Conservation (phyloP, 2,888 invertebrate species). For the Drosophila mimica region DNA sequence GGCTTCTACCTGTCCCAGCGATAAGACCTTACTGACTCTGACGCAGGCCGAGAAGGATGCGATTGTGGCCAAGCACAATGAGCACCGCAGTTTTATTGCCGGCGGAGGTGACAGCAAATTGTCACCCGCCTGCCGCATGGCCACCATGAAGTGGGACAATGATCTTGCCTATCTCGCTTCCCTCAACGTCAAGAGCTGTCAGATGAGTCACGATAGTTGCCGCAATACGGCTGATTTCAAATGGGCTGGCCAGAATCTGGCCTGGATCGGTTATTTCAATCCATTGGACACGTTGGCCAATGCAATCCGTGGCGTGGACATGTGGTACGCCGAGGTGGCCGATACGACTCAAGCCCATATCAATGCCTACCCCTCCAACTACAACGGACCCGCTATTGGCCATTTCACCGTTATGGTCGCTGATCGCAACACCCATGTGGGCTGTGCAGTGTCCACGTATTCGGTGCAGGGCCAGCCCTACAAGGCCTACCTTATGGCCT, state of each 20-base stretch:
- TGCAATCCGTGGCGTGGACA: slow-evolving; percentile 38
- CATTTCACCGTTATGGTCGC: slow-evolving; percentile 80
- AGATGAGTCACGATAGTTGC: slow-evolving; percentile 71
- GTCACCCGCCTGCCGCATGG: slow-evolving; percentile 73
- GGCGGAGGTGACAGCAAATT: slow-evolving; percentile 45
- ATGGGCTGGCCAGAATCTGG: slow-evolving; percentile 78
- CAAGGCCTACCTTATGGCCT: slow-evolving; percentile 66
- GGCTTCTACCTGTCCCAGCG: slow-evolving; percentile 52
- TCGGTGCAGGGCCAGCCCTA: slow-evolving; percentile 35
- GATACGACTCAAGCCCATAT: slow-evolving; percentile 49
- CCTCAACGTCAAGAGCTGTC: slow-evolving; percentile 71
- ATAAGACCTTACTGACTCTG: slow-evolving; percentile 32
- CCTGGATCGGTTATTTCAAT: slow-evolving; percentile 49
- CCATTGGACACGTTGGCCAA: slow-evolving; percentile 14
- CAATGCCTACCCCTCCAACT: slow-evolving; percentile 56
- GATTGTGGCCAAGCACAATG: slow-evolving; percentile 57
- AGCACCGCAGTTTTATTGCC: slow-evolving; percentile 64
- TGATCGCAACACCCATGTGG: slow-evolving; percentile 71
- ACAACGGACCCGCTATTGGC: slow-evolving; percentile 61
- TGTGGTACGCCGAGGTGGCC: slow-evolving; percentile 73
- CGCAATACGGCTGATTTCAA: slow-evolving; percentile 69
- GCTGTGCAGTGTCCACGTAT: slow-evolving; percentile 70
- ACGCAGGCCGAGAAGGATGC: slow-evolving; percentile 28
- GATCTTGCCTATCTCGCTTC: slow-evolving; percentile 73
- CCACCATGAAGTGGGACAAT: slow-evolving; percentile 71